Evolutionary conservation across 2,888 invertebrate genomes (phyloP).

Genomic region (Nomada lathburiana): DNA sequence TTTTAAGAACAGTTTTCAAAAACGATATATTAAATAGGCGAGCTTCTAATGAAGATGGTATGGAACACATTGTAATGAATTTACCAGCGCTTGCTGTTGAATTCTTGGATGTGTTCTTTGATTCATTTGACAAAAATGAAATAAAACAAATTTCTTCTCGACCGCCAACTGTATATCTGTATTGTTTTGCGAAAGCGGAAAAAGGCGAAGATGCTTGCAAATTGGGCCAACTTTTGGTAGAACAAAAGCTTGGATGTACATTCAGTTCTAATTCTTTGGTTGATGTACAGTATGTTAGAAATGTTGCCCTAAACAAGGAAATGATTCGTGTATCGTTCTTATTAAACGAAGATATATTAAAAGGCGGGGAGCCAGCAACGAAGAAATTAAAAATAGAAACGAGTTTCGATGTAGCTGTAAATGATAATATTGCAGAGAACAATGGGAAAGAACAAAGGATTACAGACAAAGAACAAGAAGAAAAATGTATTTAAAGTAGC

Average conservation of each 20-base stretch:
- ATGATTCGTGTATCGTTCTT: constrained; percentile 97
- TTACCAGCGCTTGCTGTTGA: constrained; percentile 96
- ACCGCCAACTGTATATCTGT: constrained; percentile 91
- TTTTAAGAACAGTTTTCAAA: constrained; percentile 90
- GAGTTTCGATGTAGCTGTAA: constrained; percentile 60
- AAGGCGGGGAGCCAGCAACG: constrained; percentile 81
- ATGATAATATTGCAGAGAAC: constrained; percentile 65
- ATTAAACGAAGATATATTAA: constrained; percentile 87
- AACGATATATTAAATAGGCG: constrained; percentile 86
- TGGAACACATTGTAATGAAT: constrained; percentile 95
- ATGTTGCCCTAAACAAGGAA: constrained; percentile 97
- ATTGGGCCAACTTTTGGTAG: constrained; percentile 87
- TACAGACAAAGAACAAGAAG: constrained; percentile 75
- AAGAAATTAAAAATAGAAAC: constrained; percentile 80
- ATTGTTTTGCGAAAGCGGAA: constrained; percentile 91
- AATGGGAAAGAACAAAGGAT: constrained; percentile 84
- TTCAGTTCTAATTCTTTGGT: constrained; percentile 86
- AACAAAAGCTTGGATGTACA: constrained; percentile 86
- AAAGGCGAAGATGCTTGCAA: constrained; percentile 87
- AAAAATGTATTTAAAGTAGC: constrained; percentile 85
- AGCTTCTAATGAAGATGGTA: constrained; percentile 81
- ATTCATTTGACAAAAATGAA: constrained; percentile 86
- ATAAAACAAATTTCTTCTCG: constrained; percentile 82
- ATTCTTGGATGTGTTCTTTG: constrained; percentile 92
- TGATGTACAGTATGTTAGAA: constrained; percentile 92